phyloP scores from a whole-genome alignment of 2,888 invertebrate genomes.

The Xestia xanthographa region DNA sequence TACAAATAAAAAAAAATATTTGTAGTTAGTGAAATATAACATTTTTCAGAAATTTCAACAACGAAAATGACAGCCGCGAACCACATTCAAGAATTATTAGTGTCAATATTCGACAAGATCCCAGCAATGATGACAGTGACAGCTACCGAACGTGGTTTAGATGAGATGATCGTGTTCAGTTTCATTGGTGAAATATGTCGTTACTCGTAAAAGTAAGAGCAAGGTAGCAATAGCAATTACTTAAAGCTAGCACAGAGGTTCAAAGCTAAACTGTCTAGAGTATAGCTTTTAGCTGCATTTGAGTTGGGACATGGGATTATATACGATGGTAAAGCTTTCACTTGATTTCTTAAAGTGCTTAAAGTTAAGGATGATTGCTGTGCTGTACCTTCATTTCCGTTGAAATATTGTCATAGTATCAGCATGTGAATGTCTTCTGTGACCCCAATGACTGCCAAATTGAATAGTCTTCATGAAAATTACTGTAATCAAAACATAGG shows the following conservation, averaged over 20 bases:
- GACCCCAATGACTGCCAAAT: conserved; percentile 33
- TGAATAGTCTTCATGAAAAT: conserved; percentile 1
- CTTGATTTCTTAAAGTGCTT: background rate
- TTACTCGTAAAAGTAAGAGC: too few relatives aligned
- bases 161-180: too few relatives aligned
- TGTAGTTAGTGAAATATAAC: background rate
- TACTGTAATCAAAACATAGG: conserved; percentile 13
- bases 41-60: too few relatives aligned
- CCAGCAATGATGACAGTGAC: background rate
- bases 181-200: too few relatives aligned
- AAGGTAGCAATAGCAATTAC: conserved; percentile 12
- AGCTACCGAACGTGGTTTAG: background rate
- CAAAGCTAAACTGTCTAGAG: background rate
- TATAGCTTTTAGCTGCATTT: background rate
- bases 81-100: too few relatives aligned
- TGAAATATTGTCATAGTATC: background rate
- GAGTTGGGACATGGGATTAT: background rate
- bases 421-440: background rate
- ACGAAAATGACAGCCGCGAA: too few relatives aligned
- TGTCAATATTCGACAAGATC: background rate
- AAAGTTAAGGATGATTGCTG: background rate
- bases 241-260: background rate
- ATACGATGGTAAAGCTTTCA: background rate
- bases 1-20: too few relatives aligned
- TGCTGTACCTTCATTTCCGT: background rate